These are phyloP conservation scores for Threskiornis aethiopicus DNA, from an alignment of 2,797 vertebrate species.

Conservation along the genomic window DNA sequence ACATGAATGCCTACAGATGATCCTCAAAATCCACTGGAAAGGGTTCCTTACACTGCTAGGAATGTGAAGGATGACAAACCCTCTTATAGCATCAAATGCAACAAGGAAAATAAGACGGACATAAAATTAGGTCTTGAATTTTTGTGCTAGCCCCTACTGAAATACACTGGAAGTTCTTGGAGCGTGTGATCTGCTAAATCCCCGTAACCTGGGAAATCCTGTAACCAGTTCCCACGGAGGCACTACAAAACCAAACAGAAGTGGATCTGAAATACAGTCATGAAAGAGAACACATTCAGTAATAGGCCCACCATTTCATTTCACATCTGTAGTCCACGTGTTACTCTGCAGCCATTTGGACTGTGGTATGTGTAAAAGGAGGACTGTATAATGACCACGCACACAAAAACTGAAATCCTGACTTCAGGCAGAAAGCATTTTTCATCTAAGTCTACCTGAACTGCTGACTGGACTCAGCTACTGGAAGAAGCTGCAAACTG, in stretches of 20 bases:
- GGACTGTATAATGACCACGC: neutral
- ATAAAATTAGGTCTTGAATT: neutral
- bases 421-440: neutral
- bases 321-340: neutral
- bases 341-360: neutral
- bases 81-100: neutral
- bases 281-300: neutral
- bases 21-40: neutral
- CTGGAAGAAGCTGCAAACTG: neutral
- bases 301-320: neutral
- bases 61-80: neutral
- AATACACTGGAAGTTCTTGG: neutral
- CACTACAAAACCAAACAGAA: neutral
- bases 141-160: neutral
- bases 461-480: neutral
- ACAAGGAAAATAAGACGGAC: neutral
- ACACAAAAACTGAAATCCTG: neutral
- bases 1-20: neutral
- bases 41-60: neutral
- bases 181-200: neutral
- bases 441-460: neutral
- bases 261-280: neutral
- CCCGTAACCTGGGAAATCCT: rapidly evolving
- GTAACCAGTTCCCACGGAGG: neutral
- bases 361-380: neutral